A percentile compares a stretch with the other conserved stretches of the same genome.
phyloP scores from a whole-genome alignment of 2,888 invertebrate species.

The Bombylius discolor region DNA sequence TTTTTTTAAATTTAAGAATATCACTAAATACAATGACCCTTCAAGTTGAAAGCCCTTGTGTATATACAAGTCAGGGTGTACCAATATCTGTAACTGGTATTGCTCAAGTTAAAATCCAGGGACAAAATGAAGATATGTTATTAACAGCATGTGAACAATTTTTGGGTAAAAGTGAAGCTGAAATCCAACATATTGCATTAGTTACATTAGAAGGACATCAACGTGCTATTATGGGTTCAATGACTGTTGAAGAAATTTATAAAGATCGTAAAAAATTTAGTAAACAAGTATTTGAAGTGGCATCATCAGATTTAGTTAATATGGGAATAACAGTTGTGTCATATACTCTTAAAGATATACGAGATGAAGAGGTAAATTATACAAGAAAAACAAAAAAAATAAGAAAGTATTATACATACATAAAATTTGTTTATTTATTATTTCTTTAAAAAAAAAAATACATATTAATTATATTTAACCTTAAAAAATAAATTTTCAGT shows the following conservation, averaged over 20 bases:
- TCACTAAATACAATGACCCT: constrained; percentile 95
- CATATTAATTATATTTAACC: no score
- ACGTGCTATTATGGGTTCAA: constrained; percentile 90
- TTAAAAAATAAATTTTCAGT: no score
- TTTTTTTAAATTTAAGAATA: constrained; percentile 46
- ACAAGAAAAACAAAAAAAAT: no score
- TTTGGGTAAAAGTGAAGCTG: constrained; percentile 72
- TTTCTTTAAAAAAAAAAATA: no score
- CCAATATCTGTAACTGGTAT: constrained; percentile 96
- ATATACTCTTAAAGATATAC: constrained; percentile 85
- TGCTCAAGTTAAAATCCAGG: constrained; percentile 81
- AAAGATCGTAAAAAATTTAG: constrained; percentile 93
- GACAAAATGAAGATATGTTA: constrained; percentile 61
- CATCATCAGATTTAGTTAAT: constrained; percentile 86
- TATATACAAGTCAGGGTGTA: constrained; percentile 92
- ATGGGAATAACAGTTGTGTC: constrained; percentile 95
- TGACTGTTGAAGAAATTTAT: constrained; percentile 94
- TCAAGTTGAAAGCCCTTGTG: constrained; percentile 88
- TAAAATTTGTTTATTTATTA: no score
- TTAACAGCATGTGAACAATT: constrained; percentile 86
- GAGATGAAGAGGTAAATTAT: constrained; percentile 77
- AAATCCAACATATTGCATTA: constrained; percentile 82
- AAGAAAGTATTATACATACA: no score
- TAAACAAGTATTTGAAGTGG: constrained; percentile 88
- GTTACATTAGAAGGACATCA: constrained; percentile 90